These are phyloP conservation scores for Todiramphus chloris DNA, from an alignment of 2,113 vertebrate genomes.

Conservation along the genomic window DNA sequence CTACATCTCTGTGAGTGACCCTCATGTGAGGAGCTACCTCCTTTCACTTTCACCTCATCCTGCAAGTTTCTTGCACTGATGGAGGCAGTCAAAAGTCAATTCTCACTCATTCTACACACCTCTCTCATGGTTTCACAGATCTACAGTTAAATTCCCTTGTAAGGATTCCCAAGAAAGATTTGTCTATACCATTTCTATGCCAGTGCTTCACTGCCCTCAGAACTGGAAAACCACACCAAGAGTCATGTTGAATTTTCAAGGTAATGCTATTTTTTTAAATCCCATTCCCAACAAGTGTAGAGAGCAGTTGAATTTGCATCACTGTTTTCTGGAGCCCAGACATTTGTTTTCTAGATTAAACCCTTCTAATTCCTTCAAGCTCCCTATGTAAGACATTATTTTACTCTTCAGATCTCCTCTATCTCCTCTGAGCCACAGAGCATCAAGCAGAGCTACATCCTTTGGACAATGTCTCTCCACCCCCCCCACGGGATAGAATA, in stretches of 20 bases:
- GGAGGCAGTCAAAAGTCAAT: neutral
- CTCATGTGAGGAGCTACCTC: neutral
- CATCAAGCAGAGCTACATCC: neutral
- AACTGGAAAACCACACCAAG: neutral
- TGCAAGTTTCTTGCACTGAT: neutral
- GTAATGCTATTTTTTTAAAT: neutral
- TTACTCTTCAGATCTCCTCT: neutral
- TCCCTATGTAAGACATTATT: neutral
- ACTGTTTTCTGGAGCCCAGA: neutral
- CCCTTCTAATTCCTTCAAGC: neutral
- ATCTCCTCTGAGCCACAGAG: neutral
- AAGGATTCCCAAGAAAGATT: neutral
- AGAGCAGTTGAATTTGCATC: neutral
- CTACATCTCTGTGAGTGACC: neutral
- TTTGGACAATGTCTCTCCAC: neutral
- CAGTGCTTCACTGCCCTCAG: neutral
- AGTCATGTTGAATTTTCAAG: neutral
- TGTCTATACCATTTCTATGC: neutral
- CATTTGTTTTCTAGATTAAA: neutral
- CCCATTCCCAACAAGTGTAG: neutral
- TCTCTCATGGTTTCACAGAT: neutral
- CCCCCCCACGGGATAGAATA: neutral
- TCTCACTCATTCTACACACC: rapidly evolving
- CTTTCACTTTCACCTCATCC: neutral
- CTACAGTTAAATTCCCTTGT: neutral